Evolutionary conservation across 2,888 invertebrate species (phyloP), one percentile per base, ranked within the genome.

Genomic region (Alviniconcha strummeri): DNA sequence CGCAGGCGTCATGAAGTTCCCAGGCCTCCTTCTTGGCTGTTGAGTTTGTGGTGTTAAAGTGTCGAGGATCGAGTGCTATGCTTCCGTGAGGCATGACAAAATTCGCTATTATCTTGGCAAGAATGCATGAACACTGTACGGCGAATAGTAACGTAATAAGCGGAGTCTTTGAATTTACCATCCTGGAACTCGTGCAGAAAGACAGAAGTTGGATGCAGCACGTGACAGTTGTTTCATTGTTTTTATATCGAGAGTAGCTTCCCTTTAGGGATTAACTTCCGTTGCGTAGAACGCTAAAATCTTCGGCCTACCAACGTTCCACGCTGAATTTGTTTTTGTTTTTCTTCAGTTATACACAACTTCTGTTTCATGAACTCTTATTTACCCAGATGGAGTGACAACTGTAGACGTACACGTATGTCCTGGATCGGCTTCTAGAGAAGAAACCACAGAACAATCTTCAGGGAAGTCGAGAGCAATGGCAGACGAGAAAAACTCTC

Each of bases 81-180:
- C 89, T 89, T 4, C 89, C 89, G 80, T 89, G 89, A 56, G 89
- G 89, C 82, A 89, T 85, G 69, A 89, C 87, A 84, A 87, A 89
- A 13, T 85, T 87, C 60, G 85, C 89, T 11, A 88, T 71, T 36
- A 89, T 82, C 81, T 84, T 85, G 13, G 72, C 75, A 17, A 77
- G 17, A 0, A 78, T 78, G 36, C 5, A 4, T 7, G 77, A 56
- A 6, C 76, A 54, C 52, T 60, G 60, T 75, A 60, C 5, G 5
- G 52, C 71, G 13, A 52, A 19, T 19, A 81, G n/a, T 19, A 81
- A 60, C 54, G 17, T 7, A 19, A 13, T 4, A 54, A 80, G 11
- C 8, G 19, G 19, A 17, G n/a, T 55, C 64, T 78, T 78, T 36
- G 57, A 78, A 78, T 60, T 15, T 9, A 60, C 64, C 78, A 78